A percentile compares a stretch with the other conserved stretches of the same genome.
Conservation (phyloP, 1,140 invertebrate genomes). For the Apis dorsata region DNA sequence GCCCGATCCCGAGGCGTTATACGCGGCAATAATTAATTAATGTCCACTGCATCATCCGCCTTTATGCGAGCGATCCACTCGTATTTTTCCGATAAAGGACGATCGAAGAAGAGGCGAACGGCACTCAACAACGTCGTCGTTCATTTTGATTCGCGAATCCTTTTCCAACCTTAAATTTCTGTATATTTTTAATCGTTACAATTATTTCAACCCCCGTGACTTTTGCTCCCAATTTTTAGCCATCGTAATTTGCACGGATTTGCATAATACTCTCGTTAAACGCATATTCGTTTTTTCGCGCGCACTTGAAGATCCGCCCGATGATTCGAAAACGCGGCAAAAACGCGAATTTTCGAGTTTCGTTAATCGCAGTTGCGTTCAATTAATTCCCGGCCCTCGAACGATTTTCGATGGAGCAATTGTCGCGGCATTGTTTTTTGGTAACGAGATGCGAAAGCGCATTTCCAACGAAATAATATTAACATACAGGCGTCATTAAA, state of each 20-base stretch:
- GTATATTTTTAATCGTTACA: no score
- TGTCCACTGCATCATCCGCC: conserved; percentile 3
- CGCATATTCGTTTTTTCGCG: neutral
- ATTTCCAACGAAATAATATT: neutral
- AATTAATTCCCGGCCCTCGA: conserved; percentile 14
- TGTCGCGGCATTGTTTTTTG: neutral
- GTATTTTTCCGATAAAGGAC: conserved; percentile 7
- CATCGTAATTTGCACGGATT: neutral
- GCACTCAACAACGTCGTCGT: neutral
- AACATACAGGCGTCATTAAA: neutral
- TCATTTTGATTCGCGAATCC: neutral
- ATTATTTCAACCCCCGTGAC: neutral
- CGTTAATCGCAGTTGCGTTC: conserved; percentile 31
- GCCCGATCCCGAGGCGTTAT: conserved; percentile 33
- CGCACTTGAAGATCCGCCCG: conserved; percentile 23
- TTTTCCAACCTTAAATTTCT: neutral
- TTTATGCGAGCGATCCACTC: conserved; percentile 3
- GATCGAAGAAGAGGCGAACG: neutral
- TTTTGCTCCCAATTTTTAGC: neutral
- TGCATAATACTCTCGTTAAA: conserved; percentile 44
- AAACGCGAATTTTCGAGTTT: conserved; percentile 14
- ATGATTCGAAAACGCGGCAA: conserved; percentile 28
- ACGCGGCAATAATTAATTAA: conserved; percentile 50
- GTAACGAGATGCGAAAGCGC: neutral
- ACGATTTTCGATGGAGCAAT: conserved; percentile 5